A percentile compares a stretch with the other conserved stretches of the same genome.
Conservation (phyloP, 2,888 invertebrate genomes). For the Athetis lepigone region DNA sequence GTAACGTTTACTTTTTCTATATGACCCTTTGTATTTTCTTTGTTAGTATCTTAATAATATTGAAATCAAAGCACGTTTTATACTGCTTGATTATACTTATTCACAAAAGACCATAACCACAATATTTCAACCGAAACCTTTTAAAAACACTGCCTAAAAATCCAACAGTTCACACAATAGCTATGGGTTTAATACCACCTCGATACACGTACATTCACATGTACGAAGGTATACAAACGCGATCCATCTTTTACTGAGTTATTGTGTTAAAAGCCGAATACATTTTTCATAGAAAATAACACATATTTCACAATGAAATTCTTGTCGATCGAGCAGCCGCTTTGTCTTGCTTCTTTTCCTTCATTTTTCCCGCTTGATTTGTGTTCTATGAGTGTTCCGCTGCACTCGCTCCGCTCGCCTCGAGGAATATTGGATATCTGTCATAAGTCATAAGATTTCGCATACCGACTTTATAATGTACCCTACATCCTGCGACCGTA, state of each 20-base stretch:
- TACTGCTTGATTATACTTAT: background rate
- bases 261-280: slow-evolving; percentile 80
- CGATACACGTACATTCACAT: slow-evolving; percentile 37
- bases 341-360: slow-evolving; percentile 82
- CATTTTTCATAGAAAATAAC: slow-evolving; percentile 84
- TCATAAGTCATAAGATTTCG: slow-evolving; percentile 84
- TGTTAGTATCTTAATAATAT: background rate
- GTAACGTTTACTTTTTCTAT: too few relatives aligned
- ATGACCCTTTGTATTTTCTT: too few relatives aligned
- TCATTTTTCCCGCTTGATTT: slow-evolving; percentile 82
- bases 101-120: slow-evolving; percentile 20
- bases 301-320: slow-evolving; percentile 85
- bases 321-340: slow-evolving; percentile 82
- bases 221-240: slow-evolving; percentile 52
- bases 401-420: slow-evolving; percentile 77
- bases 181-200: slow-evolving; percentile 42
- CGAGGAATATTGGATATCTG: slow-evolving; percentile 85
- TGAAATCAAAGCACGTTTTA: background rate
- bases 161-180: slow-evolving; percentile 24
- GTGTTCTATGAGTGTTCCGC: slow-evolving; percentile 83
- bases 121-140: slow-evolving; percentile 15
- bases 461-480: slow-evolving; percentile 79
- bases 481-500: slow-evolving; percentile 69
- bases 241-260: slow-evolving; percentile 68
- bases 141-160: background rate